Conservation (phyloP, 2,888 invertebrate genomes). For the Erebia palarica region DNA sequence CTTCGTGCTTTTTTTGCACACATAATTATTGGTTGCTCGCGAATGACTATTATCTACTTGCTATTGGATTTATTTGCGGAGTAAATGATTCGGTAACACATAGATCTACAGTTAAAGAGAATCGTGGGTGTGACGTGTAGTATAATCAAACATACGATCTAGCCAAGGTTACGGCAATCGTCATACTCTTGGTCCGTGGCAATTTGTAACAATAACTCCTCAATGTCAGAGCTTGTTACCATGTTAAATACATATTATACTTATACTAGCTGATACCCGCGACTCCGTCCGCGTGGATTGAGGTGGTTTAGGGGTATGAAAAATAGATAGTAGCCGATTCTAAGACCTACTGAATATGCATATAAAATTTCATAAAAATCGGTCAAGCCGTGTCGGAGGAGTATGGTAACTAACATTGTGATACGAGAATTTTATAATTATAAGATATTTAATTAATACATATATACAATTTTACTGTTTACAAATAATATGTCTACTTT, state of each 20-base stretch:
- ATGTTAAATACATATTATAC: conserved; percentile 25
- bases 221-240: conserved; percentile 62
- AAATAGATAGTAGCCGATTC: too few relatives aligned
- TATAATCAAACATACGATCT: conserved; percentile 72
- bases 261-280: too few relatives aligned
- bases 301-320: too few relatives aligned
- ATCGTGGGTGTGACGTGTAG: conserved; percentile 65
- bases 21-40: neutral
- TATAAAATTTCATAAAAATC: too few relatives aligned
- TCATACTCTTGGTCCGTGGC: conserved; percentile 64
- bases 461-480: conserved; percentile 30
- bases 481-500: conserved; percentile 6
- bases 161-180: conserved; percentile 69
- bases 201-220: conserved; percentile 71
- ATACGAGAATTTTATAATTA: too few relatives aligned
- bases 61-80: conserved; percentile 17
- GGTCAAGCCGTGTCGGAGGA: too few relatives aligned
- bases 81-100: conserved; percentile 26
- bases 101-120: conserved; percentile 52
- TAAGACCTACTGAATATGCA: too few relatives aligned
- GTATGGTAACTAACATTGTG: too few relatives aligned
- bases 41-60: neutral
- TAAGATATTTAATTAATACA: conserved; percentile 13
- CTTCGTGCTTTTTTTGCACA: neutral
- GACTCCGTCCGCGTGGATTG: too few relatives aligned